Percentiles rank a stretch among this genome's conserved stretches.
phyloP scores from a whole-genome alignment of 2,797 vertebrate species.

The Enoplosus armatus region DNA sequence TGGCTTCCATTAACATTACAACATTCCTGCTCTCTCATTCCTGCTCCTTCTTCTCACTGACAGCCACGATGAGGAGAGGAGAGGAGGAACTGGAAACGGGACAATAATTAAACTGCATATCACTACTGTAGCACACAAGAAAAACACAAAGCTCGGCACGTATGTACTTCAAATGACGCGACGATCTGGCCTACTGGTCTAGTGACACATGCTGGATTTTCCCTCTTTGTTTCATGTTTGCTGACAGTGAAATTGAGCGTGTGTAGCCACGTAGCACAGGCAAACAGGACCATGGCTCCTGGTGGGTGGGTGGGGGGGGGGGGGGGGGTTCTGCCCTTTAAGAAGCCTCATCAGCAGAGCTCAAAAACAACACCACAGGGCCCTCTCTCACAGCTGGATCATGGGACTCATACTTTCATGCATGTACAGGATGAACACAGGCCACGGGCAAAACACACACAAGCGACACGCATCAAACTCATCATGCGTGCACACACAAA shows the following conservation, averaged over 20 bases:
- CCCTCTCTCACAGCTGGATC: slow-evolving; percentile 26
- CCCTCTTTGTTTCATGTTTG: slow-evolving; percentile 26
- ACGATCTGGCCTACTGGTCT: neutral
- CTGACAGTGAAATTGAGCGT: slow-evolving; percentile 30
- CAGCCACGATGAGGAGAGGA: slow-evolving; percentile 35
- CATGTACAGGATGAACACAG: neutral
- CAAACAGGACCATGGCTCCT: slow-evolving; percentile 29
- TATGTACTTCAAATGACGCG: neutral
- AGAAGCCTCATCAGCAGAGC: slow-evolving; percentile 20
- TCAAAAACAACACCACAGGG: slow-evolving; percentile 6
- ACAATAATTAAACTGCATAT: slow-evolving; percentile 1
- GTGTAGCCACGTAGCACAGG: slow-evolving; percentile 49
- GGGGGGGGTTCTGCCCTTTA: slow-evolving; percentile 9
- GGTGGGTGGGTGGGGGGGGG: neutral
- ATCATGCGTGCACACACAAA: neutral
- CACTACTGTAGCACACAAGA: neutral
- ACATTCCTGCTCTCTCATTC: slow-evolving; percentile 68
- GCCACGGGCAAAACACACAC: neutral
- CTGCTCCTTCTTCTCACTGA: slow-evolving; percentile 46
- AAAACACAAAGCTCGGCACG: slow-evolving; percentile 17
- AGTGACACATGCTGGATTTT: slow-evolving; percentile 5
- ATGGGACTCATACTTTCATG: slow-evolving; percentile 23
- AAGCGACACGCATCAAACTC: neutral
- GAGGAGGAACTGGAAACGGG: slow-evolving; percentile 9
- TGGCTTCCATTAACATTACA: slow-evolving; percentile 71